These are phyloP conservation scores for Saguinus imperator DNA, from an alignment of 2,113 vertebrate species.

Conservation along the genomic window DNA sequence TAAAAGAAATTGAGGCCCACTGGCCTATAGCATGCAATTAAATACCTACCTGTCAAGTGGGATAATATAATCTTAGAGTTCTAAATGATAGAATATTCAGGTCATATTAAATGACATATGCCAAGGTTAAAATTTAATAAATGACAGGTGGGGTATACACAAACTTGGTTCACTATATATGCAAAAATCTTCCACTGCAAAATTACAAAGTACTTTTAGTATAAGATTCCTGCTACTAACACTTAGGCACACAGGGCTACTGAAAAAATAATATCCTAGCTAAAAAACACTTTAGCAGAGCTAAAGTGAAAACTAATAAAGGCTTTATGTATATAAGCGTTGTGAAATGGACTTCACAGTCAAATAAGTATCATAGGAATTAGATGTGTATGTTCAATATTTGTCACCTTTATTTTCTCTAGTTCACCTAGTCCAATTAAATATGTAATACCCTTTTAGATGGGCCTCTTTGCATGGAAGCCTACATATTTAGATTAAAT, in stretches of 20 bases:
- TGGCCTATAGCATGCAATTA: slow-evolving; percentile 55
- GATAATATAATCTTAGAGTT: slow-evolving; percentile 60
- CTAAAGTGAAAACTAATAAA: slow-evolving; percentile 50
- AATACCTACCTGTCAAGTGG: slow-evolving; percentile 51
- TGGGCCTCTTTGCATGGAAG: background rate
- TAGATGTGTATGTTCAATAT: background rate
- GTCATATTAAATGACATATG: slow-evolving; percentile 57
- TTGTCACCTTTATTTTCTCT: background rate
- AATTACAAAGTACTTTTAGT: background rate
- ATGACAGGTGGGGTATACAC: background rate
- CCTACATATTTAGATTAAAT: background rate
- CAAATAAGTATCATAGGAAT: background rate
- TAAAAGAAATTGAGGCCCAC: slow-evolving; percentile 63
- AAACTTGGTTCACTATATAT: slow-evolving; percentile 43
- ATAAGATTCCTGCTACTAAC: background rate
- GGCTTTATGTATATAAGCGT: background rate
- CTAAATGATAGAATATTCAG: slow-evolving; percentile 48
- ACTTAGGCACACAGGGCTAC: background rate
- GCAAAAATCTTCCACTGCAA: slow-evolving; percentile 35
- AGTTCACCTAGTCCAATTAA: background rate
- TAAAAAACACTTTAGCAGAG: background rate
- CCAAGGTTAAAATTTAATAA: slow-evolving; percentile 59
- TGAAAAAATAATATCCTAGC: slow-evolving; percentile 52
- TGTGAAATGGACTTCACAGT: background rate
- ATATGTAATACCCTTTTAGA: background rate